A percentile compares a stretch with the other conserved stretches of the same genome.
Conservation (phyloP, 2,888 invertebrate species). For the Ophraella communa region DNA sequence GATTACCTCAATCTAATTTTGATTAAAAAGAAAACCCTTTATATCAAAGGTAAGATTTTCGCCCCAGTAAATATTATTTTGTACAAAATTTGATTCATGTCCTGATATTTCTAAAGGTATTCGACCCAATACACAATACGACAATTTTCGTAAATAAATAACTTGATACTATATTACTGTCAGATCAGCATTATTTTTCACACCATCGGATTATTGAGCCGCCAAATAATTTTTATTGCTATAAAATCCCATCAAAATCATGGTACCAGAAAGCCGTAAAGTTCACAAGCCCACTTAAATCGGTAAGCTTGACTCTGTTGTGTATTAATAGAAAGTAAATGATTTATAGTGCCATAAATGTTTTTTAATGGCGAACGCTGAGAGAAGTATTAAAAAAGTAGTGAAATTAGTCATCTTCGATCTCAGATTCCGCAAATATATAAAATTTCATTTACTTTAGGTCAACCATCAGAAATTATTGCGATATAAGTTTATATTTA, state of each 20-base stretch:
- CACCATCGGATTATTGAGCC: slow-evolving; percentile 21
- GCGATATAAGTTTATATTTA: too few species aligned
- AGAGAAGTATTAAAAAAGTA: slow-evolving; percentile 7
- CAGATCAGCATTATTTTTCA: slow-evolving; percentile 22
- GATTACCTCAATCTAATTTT: too few species aligned
- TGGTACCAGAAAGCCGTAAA: slow-evolving; percentile 28
- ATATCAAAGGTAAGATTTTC: too few species aligned
- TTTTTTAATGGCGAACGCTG: slow-evolving; percentile 4
- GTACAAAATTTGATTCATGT: background rate
- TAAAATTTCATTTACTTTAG: background rate
- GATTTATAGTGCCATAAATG: slow-evolving; percentile 10
- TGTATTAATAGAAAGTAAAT: slow-evolving; percentile 16
- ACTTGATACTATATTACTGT: slow-evolving; percentile 17
- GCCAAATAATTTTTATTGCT: slow-evolving; percentile 28
- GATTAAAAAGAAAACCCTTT: too few species aligned
- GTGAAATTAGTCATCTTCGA: background rate
- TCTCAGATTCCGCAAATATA: background rate
- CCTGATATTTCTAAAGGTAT: background rate
- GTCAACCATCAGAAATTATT: background rate
- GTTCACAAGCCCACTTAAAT: slow-evolving; percentile 24
- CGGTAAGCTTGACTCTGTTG: slow-evolving; percentile 16
- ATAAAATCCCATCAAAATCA: slow-evolving; percentile 25
- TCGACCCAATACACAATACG: background rate
- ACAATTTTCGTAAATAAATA: slow-evolving; percentile 14
- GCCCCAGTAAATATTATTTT: background rate